These are phyloP conservation scores for Catharus bicknelli DNA, from an alignment of 2,113 vertebrate species.

Conservation along the genomic window DNA sequence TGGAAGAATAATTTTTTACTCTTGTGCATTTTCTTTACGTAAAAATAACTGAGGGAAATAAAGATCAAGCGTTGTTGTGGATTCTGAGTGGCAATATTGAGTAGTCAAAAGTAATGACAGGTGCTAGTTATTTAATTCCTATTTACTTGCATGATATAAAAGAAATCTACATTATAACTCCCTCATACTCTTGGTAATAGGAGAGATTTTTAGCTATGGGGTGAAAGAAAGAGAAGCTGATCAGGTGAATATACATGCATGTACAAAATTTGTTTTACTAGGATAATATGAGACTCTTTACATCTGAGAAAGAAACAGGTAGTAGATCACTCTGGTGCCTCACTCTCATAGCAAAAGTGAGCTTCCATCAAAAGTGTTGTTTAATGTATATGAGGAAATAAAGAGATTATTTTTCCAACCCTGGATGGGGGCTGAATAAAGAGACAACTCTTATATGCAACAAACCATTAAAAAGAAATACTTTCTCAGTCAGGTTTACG, in stretches of 20 bases:
- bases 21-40: neutral
- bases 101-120: neutral
- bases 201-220: neutral
- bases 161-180: neutral
- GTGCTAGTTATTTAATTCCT: neutral
- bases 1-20: neutral
- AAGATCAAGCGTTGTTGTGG: neutral
- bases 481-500: neutral
- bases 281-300: neutral
- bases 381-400: neutral
- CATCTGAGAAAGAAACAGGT: neutral
- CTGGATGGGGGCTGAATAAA: neutral
- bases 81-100: neutral
- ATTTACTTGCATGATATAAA: neutral
- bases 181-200: neutral
- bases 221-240: neutral
- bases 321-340: neutral
- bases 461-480: conserved; percentile 20
- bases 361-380: neutral
- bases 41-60: neutral
- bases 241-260: neutral
- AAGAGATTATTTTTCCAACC: neutral
- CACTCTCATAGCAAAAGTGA: neutral
- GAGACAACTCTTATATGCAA: neutral
- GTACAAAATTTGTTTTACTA: neutral